Conservation (phyloP, 2,113 vertebrate species). For the Stomatorhinus ivindoensis region DNA sequence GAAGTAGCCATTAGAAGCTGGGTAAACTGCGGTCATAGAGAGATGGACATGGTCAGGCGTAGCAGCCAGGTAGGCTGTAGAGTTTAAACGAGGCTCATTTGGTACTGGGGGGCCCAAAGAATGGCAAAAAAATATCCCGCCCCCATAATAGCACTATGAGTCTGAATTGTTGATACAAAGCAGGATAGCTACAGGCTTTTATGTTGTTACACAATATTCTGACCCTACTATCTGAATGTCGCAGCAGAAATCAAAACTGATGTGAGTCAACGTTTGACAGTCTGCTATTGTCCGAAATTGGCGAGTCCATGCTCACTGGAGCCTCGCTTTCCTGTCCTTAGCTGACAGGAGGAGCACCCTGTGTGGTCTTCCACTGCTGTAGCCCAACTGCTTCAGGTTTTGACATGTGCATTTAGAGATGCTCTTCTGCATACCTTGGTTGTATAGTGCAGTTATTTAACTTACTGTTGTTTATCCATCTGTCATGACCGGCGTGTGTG, state of each 20-base stretch:
- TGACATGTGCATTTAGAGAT: neutral
- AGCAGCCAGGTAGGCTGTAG: neutral
- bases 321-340: too few species aligned
- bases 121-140: neutral
- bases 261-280: neutral
- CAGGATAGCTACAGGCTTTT: neutral
- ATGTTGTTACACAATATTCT: neutral
- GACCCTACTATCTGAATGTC: neutral
- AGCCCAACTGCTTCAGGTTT: neutral
- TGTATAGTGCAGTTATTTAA: neutral
- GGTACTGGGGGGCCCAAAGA: neutral
- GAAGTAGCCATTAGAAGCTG: neutral
- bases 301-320: too few species aligned
- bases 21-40: neutral
- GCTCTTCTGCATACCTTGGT: neutral
- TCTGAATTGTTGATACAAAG: neutral
- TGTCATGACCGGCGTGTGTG: too few species aligned
- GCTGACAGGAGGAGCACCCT: neutral
- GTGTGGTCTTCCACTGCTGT: neutral
- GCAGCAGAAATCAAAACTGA: neutral
- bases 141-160: neutral
- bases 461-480: neutral
- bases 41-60: neutral
- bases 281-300: neutral
- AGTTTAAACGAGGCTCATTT: neutral